Conservation (phyloP, 2,797 vertebrate species). For the Carapus acus region DNA sequence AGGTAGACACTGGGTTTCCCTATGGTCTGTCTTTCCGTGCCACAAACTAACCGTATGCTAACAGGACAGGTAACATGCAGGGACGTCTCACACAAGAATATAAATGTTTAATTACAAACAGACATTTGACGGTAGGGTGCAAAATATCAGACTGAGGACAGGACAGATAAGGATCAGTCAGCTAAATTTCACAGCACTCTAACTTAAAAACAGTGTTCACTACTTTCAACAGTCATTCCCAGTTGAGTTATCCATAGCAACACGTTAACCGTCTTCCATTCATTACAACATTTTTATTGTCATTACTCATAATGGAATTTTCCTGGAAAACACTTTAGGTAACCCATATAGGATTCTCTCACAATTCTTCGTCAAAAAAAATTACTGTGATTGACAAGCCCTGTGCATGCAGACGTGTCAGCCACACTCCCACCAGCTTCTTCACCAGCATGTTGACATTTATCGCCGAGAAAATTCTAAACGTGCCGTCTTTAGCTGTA, state of each 20-base stretch:
- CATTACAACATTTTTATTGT: conserved; percentile 48
- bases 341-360: conserved; percentile 30
- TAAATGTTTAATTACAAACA: conserved; percentile 54
- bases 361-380: conserved; percentile 18
- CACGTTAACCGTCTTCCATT: conserved; percentile 35
- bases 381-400: conserved; percentile 23
- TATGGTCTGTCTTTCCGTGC: conserved; percentile 34
- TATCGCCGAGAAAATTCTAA: conserved; percentile 46
- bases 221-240: conserved; percentile 39
- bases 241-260: conserved; percentile 12
- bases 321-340: conserved; percentile 45
- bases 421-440: conserved; percentile 1
- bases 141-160: conserved; percentile 48
- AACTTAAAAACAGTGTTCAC: conserved; percentile 42
- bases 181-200: not conserved
- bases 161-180: conserved; percentile 18
- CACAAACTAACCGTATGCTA: conserved; percentile 18
- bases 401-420: not conserved
- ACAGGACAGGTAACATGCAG: conserved; percentile 30
- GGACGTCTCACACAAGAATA: conserved; percentile 27
- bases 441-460: conserved; percentile 27
- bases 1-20: conserved; percentile 2
- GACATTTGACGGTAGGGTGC: conserved; percentile 29
- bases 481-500: conserved; percentile 41
- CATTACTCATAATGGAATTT: conserved; percentile 37